These are phyloP conservation scores for Steatornis caripensis DNA, from an alignment of 2,113 vertebrate genomes.

Conservation along the genomic window DNA sequence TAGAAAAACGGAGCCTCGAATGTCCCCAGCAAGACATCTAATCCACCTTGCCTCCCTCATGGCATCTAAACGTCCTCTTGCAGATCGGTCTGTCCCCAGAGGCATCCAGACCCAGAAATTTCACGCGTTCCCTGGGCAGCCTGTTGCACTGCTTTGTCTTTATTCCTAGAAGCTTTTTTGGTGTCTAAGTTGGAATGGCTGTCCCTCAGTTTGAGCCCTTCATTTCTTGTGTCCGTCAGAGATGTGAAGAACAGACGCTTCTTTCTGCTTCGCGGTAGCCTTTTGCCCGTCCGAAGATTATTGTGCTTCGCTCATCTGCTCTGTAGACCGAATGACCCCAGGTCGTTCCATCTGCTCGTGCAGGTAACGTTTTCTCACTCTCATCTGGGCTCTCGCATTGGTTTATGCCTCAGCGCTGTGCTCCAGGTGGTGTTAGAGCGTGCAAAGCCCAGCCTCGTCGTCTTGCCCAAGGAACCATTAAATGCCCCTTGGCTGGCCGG, in stretches of 20 bases:
- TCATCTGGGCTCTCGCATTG: neutral
- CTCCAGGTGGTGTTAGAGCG: neutral
- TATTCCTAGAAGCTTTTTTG: neutral
- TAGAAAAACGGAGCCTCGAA: neutral
- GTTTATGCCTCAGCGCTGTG: accelerated
- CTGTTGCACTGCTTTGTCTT: neutral
- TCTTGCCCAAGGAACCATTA: neutral
- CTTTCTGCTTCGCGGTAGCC: neutral
- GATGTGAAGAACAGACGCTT: neutral
- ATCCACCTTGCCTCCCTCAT: too few species aligned
- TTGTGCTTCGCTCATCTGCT: neutral
- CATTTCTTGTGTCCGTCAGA: neutral
- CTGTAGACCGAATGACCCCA: too few species aligned
- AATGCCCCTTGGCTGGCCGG: neutral
- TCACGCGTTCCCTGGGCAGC: neutral
- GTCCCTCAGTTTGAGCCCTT: neutral
- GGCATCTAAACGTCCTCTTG: too few species aligned
- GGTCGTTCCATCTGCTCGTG: neutral
- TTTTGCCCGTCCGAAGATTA: too few species aligned
- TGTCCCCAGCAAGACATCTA: neutral
- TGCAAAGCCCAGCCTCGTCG: neutral
- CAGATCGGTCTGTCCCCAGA: neutral
- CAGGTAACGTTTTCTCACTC: neutral
- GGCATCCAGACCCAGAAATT: neutral
- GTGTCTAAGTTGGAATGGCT: neutral